Conservation (phyloP, 2,113 vertebrate genomes). For the Acinonyx jubatus region DNA sequence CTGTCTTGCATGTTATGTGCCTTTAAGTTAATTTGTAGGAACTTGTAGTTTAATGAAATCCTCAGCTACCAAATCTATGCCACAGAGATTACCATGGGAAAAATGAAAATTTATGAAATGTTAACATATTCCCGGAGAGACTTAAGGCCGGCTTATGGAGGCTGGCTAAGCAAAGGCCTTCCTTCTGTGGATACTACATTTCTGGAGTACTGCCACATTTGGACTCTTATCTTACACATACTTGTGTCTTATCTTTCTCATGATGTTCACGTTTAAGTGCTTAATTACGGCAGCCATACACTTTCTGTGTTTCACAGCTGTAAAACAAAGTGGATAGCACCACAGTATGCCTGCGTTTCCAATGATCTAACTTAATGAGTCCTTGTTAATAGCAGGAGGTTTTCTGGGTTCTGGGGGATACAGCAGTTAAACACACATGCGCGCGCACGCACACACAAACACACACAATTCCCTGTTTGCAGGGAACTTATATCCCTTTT, state of each 20-base stretch:
- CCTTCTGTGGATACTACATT: neutral
- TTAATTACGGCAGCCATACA: neutral
- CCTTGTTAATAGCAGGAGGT: neutral
- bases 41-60: neutral
- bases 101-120: neutral
- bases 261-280: neutral
- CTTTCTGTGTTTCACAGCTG: neutral
- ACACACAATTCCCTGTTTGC: neutral
- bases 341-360: neutral
- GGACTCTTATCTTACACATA: neutral
- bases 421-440: neutral
- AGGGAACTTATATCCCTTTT: neutral
- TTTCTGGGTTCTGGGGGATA: neutral
- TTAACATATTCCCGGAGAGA: neutral
- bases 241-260: neutral
- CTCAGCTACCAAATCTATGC: neutral
- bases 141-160: neutral
- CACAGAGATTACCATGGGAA: neutral
- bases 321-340: neutral
- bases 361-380: neutral
- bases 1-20: neutral
- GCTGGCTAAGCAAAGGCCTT: neutral
- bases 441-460: rapidly evolving
- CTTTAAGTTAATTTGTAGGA: neutral
- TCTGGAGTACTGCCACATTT: conserved; percentile 7